Conservation (phyloP, 2,113 vertebrate genomes). For the Oceanites oceanicus region DNA sequence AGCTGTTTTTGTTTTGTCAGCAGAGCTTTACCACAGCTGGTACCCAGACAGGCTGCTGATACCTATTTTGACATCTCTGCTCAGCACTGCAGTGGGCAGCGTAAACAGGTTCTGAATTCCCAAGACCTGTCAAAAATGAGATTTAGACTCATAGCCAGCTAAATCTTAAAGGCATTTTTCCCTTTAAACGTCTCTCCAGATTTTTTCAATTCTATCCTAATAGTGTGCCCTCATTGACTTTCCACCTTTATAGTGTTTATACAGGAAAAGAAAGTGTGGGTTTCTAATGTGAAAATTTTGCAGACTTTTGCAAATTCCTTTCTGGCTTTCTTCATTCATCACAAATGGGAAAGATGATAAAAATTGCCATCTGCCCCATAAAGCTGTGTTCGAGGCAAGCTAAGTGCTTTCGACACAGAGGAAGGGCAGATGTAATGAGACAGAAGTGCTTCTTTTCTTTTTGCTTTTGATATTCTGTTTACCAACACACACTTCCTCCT, state of each 20-base stretch:
- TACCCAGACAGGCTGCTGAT: background rate
- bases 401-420: background rate
- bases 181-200: background rate
- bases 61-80: background rate
- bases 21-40: background rate
- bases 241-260: background rate
- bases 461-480: background rate
- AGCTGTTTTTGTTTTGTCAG: background rate
- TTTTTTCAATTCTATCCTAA: background rate
- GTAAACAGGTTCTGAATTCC: background rate
- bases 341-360: background rate
- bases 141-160: background rate
- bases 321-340: background rate
- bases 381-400: background rate
- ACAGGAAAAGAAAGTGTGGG: background rate
- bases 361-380: background rate
- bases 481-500: slow-evolving; percentile 25
- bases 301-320: background rate
- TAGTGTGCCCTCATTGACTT: background rate
- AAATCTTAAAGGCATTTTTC: background rate
- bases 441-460: background rate
- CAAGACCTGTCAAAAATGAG: background rate
- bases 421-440: background rate
- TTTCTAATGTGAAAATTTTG: background rate
- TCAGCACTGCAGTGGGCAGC: background rate